phyloP scores from a whole-genome alignment of 2,113 vertebrate species.

The Psilopsiagon aurifrons region DNA sequence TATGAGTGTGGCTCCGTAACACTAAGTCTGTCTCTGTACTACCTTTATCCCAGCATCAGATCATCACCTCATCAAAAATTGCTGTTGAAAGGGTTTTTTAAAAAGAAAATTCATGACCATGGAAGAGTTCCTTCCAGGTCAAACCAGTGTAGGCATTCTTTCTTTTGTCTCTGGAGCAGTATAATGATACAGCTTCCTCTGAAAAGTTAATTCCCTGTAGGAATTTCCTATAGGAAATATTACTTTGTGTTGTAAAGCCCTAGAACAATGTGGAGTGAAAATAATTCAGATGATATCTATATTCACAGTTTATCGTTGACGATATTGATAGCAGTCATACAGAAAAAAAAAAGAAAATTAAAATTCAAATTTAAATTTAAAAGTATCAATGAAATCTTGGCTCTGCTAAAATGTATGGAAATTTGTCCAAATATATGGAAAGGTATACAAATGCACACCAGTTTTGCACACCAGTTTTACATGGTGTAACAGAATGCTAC shows the following conservation, averaged over 20 bases:
- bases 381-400: background rate
- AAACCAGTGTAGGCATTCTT: background rate
- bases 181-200: background rate
- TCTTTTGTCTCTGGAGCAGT: background rate
- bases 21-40: background rate
- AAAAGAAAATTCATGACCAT: background rate
- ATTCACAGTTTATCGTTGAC: background rate
- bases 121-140: background rate
- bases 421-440: background rate
- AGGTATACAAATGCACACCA: background rate
- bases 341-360: background rate
- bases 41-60: background rate
- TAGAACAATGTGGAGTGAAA: background rate
- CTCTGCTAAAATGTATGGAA: background rate
- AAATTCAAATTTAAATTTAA: no score
- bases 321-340: background rate
- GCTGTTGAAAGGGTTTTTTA: rapidly evolving
- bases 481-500: background rate
- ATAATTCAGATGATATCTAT: background rate
- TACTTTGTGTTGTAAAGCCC: background rate
- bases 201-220: background rate
- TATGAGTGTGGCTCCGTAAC: background rate
- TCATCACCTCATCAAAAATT: background rate
- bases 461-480: background rate
- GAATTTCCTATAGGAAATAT: background rate